A percentile compares a stretch with the other conserved stretches of the same genome.
Conservation (phyloP, 1,140 invertebrate species). For the Heliconius eleuchia region DNA sequence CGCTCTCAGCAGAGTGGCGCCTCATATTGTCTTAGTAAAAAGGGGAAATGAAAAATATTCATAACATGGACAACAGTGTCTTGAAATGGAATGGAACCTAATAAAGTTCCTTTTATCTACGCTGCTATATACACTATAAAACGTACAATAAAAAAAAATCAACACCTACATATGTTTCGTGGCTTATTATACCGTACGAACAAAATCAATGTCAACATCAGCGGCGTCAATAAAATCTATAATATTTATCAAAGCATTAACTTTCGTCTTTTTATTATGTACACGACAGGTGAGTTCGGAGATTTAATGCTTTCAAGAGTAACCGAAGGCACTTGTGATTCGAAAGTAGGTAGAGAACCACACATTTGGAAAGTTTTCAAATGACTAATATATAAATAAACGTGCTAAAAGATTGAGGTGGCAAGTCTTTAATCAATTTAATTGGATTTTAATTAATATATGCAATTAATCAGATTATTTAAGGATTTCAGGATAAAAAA, state of each 20-base stretch:
- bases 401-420: background rate
- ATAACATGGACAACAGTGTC: no score
- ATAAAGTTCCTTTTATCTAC: no score
- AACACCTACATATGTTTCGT: background rate
- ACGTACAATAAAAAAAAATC: no score
- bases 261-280: conserved; percentile 3
- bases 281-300: background rate
- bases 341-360: conserved; percentile 3
- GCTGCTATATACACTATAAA: no score
- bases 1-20: no score
- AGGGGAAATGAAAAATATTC: no score
- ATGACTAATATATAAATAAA: background rate
- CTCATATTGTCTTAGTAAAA: no score
- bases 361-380: conserved; percentile 9
- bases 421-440: background rate
- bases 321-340: background rate
- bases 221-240: background rate
- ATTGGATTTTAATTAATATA: background rate
- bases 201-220: background rate
- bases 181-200: background rate
- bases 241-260: background rate
- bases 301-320: background rate
- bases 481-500: no score
- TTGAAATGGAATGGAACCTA: no score
- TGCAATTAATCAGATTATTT: background rate